phyloP scores from a whole-genome alignment of 2,888 invertebrate genomes.

The Melolontha melolontha region DNA sequence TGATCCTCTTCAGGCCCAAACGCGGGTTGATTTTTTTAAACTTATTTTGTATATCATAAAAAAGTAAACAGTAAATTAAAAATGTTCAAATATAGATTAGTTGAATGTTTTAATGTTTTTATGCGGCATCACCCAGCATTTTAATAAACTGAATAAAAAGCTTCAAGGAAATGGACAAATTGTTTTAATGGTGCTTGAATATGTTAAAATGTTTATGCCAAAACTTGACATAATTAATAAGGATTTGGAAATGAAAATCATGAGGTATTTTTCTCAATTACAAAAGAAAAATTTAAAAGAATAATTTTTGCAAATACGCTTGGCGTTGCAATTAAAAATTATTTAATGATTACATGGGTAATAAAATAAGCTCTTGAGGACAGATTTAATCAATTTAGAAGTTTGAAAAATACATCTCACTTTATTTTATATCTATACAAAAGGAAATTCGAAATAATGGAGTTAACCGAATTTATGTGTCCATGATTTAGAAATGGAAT shows the following conservation, averaged over 20 bases:
- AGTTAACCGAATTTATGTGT: constrained; percentile 7
- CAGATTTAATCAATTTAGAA: constrained; percentile 34
- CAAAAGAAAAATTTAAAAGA: constrained; percentile 39
- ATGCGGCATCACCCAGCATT: no score
- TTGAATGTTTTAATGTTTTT: no score
- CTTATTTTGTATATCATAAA: no score
- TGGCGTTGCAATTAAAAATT: no score
- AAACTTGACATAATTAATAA: no score
- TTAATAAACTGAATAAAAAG: constrained; percentile 21
- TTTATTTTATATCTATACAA: constrained; percentile 26
- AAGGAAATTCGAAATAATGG: constrained; percentile 8
- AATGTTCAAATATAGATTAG: no score
- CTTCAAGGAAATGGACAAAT: constrained; percentile 17
- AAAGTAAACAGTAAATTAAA: no score
- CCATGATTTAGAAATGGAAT: constrained; percentile 23
- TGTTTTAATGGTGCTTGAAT: no score
- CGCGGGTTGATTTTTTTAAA: constrained; percentile 23
- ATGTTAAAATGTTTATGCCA: no score
- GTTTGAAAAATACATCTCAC: constrained; percentile 6
- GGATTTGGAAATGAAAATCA: constrained; percentile 30
- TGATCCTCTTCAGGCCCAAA: no score
- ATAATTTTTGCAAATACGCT: constrained; percentile 27
- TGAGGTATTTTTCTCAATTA: constrained; percentile 40
- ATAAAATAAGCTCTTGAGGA: constrained; percentile 33
- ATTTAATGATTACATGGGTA: no score